Percentiles rank a stretch among this genome's conserved stretches.
Evolutionary conservation across 92 coral and sea anemone species (phyloP).

Genomic region (Epizoanthus stellaris): DNA sequence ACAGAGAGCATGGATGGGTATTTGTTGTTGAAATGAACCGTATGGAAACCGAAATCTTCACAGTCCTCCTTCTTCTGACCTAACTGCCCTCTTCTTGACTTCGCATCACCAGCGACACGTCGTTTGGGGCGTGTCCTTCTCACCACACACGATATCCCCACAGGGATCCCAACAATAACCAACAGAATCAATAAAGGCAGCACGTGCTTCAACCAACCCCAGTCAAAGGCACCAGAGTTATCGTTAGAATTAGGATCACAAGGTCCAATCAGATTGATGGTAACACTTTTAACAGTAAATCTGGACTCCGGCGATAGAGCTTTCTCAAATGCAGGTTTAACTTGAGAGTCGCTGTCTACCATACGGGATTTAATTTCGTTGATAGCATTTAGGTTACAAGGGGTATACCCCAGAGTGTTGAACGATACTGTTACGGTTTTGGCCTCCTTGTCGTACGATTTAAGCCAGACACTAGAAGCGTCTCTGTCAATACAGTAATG

Average conservation of each 20-base stretch:
- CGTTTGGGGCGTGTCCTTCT: constrained; percentile 57
- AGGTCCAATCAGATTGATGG: constrained; percentile 65
- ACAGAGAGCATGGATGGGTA: constrained; percentile 72
- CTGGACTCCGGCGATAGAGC: constrained; percentile 49
- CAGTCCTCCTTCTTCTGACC: constrained; percentile 53
- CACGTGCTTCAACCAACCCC: constrained; percentile 76
- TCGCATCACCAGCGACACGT: constrained; percentile 34
- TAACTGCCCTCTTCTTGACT: constrained; percentile 14
- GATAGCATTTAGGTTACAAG: constrained; percentile 62
- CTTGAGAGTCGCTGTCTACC: constrained; percentile 49
- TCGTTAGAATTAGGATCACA: constrained; percentile 40
- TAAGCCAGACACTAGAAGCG: constrained; percentile 59
- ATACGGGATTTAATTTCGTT: constrained; percentile 27
- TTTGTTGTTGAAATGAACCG: constrained; percentile 66
- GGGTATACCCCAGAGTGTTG: constrained; percentile 64
- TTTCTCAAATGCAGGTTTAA: constrained; percentile 52
- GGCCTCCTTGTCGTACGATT: constrained; percentile 49
- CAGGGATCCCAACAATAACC: constrained; percentile 78
- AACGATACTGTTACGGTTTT: constrained; percentile 60
- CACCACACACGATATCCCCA: constrained; percentile 66
- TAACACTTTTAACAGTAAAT: constrained; percentile 58
- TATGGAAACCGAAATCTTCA: constrained; percentile 60
- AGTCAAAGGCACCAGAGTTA: constrained; percentile 56
- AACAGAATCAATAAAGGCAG: constrained; percentile 70
- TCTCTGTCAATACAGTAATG: constrained; percentile 46